Conservation (phyloP, 2,797 vertebrate genomes). For the Nasua narica region DNA sequence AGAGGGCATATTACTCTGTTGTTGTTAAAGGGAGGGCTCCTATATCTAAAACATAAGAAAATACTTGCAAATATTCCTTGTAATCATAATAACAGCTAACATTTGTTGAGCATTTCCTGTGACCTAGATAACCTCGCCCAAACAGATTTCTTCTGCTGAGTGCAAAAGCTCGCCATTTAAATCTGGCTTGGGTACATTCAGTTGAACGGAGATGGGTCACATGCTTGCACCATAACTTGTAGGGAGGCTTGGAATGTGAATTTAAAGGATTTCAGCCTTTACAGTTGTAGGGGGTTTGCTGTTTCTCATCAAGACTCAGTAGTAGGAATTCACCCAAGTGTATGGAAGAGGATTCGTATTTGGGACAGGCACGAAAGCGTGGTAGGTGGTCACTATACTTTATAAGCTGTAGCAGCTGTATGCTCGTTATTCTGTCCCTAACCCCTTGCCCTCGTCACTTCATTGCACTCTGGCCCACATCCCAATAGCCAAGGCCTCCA, state of each 20-base stretch:
- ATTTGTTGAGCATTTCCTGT: not conserved
- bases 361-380: not conserved
- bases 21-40: not conserved
- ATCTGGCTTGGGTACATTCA: not conserved
- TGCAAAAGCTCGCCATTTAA: not conserved
- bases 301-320: not conserved
- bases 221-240: not conserved
- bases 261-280: not conserved
- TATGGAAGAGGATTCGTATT: not conserved
- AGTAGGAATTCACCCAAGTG: not conserved
- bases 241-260: not conserved
- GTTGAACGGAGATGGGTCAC: not conserved
- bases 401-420: not conserved
- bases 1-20: not conserved
- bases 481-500: not conserved
- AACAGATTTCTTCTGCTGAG: not conserved
- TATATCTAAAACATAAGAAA: not conserved
- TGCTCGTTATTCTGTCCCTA: accelerated
- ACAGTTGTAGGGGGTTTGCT: not conserved
- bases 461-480: not conserved
- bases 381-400: not conserved
- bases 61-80: not conserved
- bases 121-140: not conserved
- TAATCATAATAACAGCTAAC: not conserved
- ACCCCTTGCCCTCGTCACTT: not conserved